Evolutionary conservation across 1,140 invertebrate genomes (phyloP).

Genomic region (Drosophila dunni): DNA sequence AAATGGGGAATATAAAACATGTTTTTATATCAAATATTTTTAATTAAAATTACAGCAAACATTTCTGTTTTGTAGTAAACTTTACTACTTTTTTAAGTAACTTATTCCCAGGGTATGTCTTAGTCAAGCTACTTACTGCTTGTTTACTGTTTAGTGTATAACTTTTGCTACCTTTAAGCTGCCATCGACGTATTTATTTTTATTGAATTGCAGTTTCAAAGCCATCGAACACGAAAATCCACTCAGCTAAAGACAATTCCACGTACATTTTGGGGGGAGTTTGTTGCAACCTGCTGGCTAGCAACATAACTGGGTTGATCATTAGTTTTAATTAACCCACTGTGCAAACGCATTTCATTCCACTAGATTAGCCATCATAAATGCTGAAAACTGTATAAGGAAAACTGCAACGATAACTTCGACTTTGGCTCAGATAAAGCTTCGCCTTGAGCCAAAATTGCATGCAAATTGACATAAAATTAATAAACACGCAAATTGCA

Average conservation of each 20-base stretch:
- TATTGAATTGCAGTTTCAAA: slow-evolving; percentile 65
- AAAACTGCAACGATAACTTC: slow-evolving; percentile 3
- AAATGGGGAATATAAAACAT: background rate
- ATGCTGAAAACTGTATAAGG: slow-evolving; percentile 23
- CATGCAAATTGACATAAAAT: slow-evolving; percentile 81
- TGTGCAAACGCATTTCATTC: slow-evolving; percentile 56
- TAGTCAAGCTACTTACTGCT: background rate
- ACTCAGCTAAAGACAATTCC: slow-evolving; percentile 56
- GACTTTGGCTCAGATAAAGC: slow-evolving; percentile 46
- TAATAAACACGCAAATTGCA: slow-evolving; percentile 78
- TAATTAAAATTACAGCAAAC: background rate
- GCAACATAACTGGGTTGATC: slow-evolving; percentile 36
- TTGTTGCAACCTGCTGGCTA: slow-evolving; percentile 27
- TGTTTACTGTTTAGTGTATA: slow-evolving; percentile 17
- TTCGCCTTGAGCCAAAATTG: slow-evolving; percentile 72
- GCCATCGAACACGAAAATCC: slow-evolving; percentile 71
- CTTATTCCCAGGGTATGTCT: background rate
- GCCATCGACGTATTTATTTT: slow-evolving; percentile 47
- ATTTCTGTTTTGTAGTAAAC: background rate
- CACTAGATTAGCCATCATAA: slow-evolving; percentile 62
- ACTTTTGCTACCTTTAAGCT: slow-evolving; percentile 62
- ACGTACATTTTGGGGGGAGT: slow-evolving; percentile 17
- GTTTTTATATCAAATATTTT: background rate
- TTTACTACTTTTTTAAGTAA: too few relatives aligned
- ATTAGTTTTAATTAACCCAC: slow-evolving; percentile 75